Percentiles rank a stretch among this genome's conserved stretches.
Conservation (phyloP, 2,888 invertebrate genomes). For the Chloromyia formosa region DNA sequence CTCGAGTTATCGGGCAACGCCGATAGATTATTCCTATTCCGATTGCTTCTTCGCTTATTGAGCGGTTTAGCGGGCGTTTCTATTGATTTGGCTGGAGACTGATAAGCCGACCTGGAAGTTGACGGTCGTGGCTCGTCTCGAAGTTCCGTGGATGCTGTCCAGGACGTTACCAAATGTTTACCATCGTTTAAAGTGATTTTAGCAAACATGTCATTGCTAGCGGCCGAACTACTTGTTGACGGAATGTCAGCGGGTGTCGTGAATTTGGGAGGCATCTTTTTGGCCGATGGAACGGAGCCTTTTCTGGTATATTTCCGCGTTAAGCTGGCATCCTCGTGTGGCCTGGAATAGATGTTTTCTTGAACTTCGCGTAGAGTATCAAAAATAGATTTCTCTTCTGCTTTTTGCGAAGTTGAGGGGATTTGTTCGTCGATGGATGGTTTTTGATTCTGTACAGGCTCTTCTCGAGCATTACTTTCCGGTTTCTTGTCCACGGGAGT, state of each 20-base stretch:
- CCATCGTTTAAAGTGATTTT: constrained; percentile 30
- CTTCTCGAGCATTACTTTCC: too few species aligned
- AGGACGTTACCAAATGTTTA: constrained; percentile 16
- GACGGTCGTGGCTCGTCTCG: background rate
- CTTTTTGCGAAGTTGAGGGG: background rate
- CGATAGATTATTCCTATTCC: constrained; percentile 3
- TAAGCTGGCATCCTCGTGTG: background rate
- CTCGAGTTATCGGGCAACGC: constrained; percentile 6
- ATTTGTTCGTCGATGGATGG: background rate
- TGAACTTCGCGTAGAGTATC: constrained; percentile 21
- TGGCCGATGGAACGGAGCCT: background rate
- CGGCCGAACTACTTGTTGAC: background rate
- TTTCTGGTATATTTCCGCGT: constrained; percentile 34
- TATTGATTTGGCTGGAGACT: background rate
- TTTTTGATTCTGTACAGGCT: too few species aligned
- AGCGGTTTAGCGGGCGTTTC: background rate
- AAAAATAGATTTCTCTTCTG: constrained; percentile 18
- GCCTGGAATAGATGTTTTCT: constrained; percentile 25
- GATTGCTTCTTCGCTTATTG: constrained; percentile 35
- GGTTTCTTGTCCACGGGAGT: background rate
- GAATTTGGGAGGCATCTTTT: constrained; percentile 1
- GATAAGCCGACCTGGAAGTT: background rate
- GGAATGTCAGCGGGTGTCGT: background rate
- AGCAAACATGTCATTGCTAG: constrained; percentile 3
- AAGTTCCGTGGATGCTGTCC: background rate